A percentile compares a stretch with the other conserved stretches of the same genome.
Evolutionary conservation across 2,888 invertebrate genomes (phyloP).

Genomic region (Parthenolecanium corni): DNA sequence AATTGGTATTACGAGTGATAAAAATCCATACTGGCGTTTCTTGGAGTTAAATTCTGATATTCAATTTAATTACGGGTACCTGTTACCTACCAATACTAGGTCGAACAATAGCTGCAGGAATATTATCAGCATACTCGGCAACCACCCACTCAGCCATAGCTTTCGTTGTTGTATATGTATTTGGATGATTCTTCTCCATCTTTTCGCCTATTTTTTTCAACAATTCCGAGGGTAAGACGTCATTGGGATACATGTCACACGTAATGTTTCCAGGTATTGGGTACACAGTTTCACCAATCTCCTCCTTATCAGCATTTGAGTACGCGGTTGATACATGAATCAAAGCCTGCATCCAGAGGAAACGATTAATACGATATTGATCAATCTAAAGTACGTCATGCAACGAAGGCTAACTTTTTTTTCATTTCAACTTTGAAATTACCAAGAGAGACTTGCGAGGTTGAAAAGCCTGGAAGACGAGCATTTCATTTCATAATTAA

Average conservation of each 20-base stretch:
- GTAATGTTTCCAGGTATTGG: conserved; percentile 38
- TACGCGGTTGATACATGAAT: conserved; percentile 81
- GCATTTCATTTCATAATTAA: no score
- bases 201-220: conserved; percentile 41
- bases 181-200: conserved; percentile 45
- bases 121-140: conserved; percentile 44
- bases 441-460: no score
- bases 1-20: no score
- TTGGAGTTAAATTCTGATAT: no score
- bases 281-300: conserved; percentile 43
- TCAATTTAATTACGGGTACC: no score
- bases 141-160: conserved; percentile 56
- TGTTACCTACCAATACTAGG: conserved; percentile 50
- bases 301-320: conserved; percentile 47
- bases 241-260: conserved; percentile 43
- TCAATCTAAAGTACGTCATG: background rate
- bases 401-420: no score
- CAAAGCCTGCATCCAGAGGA: conserved; percentile 45
- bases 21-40: no score
- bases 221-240: conserved; percentile 41
- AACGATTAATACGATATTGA: background rate
- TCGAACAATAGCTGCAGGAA: conserved; percentile 56
- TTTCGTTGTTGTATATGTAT: conserved; percentile 64
- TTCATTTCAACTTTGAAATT: no score
- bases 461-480: no score